phyloP scores from a whole-genome alignment of 2,113 vertebrate species.

The Pelobates fuscus region DNA sequence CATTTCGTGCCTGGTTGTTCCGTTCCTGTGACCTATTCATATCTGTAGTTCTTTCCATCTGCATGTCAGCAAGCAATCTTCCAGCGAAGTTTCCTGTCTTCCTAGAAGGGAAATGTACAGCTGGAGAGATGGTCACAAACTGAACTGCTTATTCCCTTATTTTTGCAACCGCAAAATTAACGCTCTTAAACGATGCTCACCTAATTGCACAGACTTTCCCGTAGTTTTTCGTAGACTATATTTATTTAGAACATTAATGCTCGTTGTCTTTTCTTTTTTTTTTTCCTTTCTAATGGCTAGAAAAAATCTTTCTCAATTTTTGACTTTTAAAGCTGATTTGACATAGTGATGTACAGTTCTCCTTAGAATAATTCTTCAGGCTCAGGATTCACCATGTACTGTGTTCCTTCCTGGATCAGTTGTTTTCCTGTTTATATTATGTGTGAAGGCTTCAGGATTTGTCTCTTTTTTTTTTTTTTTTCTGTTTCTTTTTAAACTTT shows the following conservation, averaged over 20 bases:
- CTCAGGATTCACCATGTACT: neutral
- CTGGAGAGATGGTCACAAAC: neutral
- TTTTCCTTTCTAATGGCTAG: neutral
- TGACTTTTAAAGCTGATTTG: neutral
- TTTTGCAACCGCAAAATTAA: slow-evolving; percentile 23
- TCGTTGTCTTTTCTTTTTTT: neutral
- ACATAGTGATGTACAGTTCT: neutral
- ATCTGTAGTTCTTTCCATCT: neutral
- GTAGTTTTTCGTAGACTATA: no score
- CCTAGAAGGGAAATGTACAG: slow-evolving; percentile 26
- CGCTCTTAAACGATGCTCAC: neutral
- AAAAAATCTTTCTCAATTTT: neutral
- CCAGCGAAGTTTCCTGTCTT: slow-evolving; percentile 15
- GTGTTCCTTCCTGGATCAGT: neutral
- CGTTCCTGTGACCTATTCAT: neutral
- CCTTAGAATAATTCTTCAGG: neutral
- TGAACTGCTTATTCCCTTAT: slow-evolving; percentile 22
- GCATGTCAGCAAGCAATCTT: slow-evolving; percentile 15
- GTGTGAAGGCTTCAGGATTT: neutral
- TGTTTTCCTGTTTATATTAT: slow-evolving; percentile 1
- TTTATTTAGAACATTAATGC: neutral
- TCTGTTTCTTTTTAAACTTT: no score
- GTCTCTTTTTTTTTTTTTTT: neutral
- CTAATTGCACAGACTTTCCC: slow-evolving; percentile 8
- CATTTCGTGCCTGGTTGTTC: neutral